Conservation (phyloP, 2,113 vertebrate species). For the Protobothrops mucrosquamatus region DNA sequence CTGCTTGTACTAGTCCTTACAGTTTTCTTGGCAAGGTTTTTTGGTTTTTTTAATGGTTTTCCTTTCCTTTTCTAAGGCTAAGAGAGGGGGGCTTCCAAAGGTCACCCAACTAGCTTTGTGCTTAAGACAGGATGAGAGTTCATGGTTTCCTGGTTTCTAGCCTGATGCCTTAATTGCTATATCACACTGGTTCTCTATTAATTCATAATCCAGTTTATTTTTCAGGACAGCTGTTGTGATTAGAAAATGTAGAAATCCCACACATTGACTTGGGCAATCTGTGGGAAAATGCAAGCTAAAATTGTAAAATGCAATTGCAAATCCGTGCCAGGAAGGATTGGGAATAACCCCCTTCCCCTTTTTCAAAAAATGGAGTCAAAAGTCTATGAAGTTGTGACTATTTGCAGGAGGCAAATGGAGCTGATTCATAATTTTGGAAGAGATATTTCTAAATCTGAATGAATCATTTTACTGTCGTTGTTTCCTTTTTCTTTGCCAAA, state of each 20-base stretch:
- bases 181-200: not conserved
- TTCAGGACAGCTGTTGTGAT: not conserved
- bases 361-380: not conserved
- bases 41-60: not conserved
- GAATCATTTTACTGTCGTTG: not conserved
- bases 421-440: not conserved
- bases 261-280: not conserved
- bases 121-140: not conserved
- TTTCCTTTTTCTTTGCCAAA: slow-evolving; percentile 2
- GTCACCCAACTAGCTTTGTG: not conserved
- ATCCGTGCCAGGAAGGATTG: not conserved
- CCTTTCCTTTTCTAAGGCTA: not conserved
- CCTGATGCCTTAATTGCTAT: not conserved
- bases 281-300: not conserved
- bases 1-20: not conserved
- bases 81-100: not conserved
- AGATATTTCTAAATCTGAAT: not conserved
- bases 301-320: not conserved
- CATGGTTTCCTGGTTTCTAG: not conserved
- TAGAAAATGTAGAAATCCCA: not conserved
- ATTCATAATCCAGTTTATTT: not conserved
- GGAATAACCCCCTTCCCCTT: not conserved
- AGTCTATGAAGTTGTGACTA: not conserved
- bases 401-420: not conserved
- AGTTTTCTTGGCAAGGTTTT: not conserved